phyloP scores from a whole-genome alignment of 2,888 invertebrate species.

The Tenodera sinensis region DNA sequence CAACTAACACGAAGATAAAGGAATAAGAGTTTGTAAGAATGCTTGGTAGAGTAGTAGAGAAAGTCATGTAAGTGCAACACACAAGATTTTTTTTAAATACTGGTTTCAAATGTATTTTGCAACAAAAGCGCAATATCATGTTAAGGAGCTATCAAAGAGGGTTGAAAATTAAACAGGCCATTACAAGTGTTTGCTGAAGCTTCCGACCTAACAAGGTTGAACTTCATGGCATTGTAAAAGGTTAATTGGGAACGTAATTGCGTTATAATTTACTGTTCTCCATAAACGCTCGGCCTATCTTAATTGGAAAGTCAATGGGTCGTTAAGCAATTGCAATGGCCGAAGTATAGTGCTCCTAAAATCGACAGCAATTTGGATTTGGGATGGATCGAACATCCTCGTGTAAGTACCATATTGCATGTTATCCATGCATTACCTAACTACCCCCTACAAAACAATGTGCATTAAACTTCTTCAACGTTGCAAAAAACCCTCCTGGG shows the following conservation, averaged over 20 bases:
- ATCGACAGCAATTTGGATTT: neutral
- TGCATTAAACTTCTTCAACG: neutral
- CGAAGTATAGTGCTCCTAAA: neutral
- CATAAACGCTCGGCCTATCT: neutral
- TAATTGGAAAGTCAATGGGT: neutral
- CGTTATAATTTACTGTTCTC: neutral
- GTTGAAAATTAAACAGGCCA: neutral
- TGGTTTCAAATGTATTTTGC: neutral
- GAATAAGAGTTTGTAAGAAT: no score
- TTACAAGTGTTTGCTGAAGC: neutral
- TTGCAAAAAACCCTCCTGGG: no score
- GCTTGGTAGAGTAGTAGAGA: no score
- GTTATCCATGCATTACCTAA: neutral
- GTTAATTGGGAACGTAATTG: neutral
- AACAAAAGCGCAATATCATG: neutral
- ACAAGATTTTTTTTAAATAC: no score
- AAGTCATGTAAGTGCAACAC: no score
- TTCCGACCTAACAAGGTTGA: neutral
- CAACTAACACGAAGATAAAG: no score
- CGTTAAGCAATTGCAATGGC: neutral
- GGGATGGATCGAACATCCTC: neutral
- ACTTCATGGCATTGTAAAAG: neutral
- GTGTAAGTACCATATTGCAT: neutral
- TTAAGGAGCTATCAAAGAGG: neutral
- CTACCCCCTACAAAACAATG: neutral